A percentile compares a stretch with the other conserved stretches of the same genome.
These are phyloP conservation scores for Caradrina kadenii DNA, from an alignment of 2,888 invertebrate species.

Conservation along the genomic window DNA sequence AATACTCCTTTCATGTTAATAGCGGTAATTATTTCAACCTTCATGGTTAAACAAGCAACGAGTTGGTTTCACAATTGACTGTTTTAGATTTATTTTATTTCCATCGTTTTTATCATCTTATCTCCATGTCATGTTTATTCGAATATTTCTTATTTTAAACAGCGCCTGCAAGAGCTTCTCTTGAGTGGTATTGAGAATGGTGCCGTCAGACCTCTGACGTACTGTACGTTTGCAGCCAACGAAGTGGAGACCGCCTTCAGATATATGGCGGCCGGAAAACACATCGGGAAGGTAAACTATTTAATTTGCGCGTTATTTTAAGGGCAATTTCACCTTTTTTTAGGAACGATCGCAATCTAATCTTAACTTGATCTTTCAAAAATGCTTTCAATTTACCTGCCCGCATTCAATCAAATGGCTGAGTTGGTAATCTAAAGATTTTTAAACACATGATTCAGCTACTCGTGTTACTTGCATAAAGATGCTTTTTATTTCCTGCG, in stretches of 20 bases:
- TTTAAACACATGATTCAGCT: too few species aligned
- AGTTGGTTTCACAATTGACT: neutral
- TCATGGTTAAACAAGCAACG: neutral
- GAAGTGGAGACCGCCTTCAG: conserved; percentile 92
- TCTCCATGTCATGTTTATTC: neutral
- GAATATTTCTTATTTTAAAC: conserved; percentile 12
- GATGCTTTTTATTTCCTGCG: too few species aligned
- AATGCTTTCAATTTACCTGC: too few species aligned
- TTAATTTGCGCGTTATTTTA: neutral
- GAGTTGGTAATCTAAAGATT: too few species aligned
- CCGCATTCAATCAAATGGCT: too few species aligned
- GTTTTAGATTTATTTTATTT: neutral
- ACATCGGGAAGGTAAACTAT: conserved; percentile 92
- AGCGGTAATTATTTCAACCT: too few species aligned
- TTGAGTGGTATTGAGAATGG: conserved; percentile 91
- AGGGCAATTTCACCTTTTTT: too few species aligned
- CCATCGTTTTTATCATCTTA: neutral
- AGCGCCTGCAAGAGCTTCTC: conserved; percentile 90
- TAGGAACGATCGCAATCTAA: too few species aligned
- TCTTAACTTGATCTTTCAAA: too few species aligned
- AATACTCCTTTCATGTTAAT: neutral
- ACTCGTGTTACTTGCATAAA: too few species aligned
- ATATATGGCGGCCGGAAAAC: conserved; percentile 92
- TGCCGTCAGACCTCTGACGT: conserved; percentile 92
- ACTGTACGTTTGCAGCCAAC: conserved; percentile 90